Conservation (phyloP, 92 coral and sea anemone species). For the Umimayanthus kanabou region DNA sequence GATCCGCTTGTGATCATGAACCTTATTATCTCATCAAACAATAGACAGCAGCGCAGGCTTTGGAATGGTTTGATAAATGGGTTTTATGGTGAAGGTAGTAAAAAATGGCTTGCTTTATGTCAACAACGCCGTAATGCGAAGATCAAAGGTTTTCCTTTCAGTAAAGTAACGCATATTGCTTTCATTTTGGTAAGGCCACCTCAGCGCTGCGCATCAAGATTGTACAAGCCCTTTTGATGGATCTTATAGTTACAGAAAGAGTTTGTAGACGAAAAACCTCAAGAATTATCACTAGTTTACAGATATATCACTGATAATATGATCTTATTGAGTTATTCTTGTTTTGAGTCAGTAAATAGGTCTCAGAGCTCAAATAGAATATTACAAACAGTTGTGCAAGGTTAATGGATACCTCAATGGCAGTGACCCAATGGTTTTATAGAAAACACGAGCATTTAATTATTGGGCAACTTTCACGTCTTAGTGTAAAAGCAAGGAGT, state of each 20-base stretch:
- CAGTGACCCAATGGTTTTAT: background rate
- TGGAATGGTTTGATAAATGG: constrained; percentile 25
- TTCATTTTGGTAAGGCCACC: background rate
- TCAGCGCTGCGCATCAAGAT: background rate
- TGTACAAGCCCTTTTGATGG: background rate
- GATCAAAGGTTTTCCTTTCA: constrained; percentile 16
- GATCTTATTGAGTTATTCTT: background rate
- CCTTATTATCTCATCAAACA: constrained; percentile 48
- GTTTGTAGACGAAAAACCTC: background rate
- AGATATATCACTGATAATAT: background rate
- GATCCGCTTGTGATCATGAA: constrained; percentile 33
- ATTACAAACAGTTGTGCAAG: background rate
- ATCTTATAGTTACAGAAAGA: background rate
- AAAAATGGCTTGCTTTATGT: constrained; percentile 24
- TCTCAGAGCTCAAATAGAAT: background rate
- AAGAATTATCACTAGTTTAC: background rate
- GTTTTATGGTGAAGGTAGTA: background rate
- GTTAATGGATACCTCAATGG: background rate
- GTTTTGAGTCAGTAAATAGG: background rate
- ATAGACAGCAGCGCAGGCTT: background rate
- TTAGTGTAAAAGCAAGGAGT: background rate
- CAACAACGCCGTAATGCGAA: constrained; percentile 2
- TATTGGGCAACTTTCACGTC: background rate
- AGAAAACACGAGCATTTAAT: background rate
- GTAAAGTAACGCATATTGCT: background rate